Evolutionary conservation across 1,140 invertebrate species (phyloP), one percentile per base, ranked within the genome.

Genomic region (Neodiprion virginianus): DNA sequence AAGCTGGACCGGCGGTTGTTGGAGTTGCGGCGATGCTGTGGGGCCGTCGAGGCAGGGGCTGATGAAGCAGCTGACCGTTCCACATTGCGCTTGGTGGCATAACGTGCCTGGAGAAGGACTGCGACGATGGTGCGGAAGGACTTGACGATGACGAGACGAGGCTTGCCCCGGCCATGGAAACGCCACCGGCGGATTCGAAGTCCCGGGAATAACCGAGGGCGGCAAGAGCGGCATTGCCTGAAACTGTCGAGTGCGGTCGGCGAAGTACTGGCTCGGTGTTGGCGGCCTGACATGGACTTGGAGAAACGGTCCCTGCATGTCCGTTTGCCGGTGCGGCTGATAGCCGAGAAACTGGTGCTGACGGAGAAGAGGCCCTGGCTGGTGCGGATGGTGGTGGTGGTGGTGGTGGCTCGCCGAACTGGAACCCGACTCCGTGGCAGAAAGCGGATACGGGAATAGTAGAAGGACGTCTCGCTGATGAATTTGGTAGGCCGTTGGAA

Each of bases 381-480:
- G 61, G 17, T 47, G 67, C 12, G 10, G 67, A 23, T 21, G 14
- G 40, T 69, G 14, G 3, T 14, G 67, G 4, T 23, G 67, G 17
- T 21, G 67, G 21, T 21, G 67, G 67, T 68, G 67, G 67, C 7
- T 21, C 61, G 4, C 1, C 17, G 61, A 65, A 65, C 17, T 65
- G 61, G 61, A 14, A 14, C 3, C 21, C 11, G 14, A 14, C 67
- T 75, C 79, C 82, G 74, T 80, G 78, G 53, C 4, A 7, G 8
- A 61, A 87, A 74, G 85, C 82, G 81, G 86, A 81, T 79, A 84
- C 82, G 81, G 86, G 82, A 82, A 88, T 86, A 86, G 85, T 88
- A 85, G 89, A 86, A 80, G 88, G 85, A 80, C 88, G 84, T 81
- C 88, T 83, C 88, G 77, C 88, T 85, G 78, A 86, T 87, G 81